Evolutionary conservation across 1,140 invertebrate genomes (phyloP), one percentile per base, ranked within the genome.

Genomic region (Lepidurus apus): DNA sequence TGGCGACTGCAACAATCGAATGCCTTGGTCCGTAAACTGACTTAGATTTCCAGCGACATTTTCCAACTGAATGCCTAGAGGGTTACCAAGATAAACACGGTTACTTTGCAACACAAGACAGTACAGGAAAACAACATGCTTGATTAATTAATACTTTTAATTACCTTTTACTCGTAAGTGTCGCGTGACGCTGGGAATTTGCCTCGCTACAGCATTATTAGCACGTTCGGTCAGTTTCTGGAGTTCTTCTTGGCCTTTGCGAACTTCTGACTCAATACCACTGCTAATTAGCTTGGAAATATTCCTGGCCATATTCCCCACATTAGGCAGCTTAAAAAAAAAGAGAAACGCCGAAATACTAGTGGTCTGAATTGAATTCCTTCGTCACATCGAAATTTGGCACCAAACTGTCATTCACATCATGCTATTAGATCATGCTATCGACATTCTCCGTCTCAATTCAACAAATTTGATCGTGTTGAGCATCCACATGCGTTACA

Each of bases 231-330:
- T 75, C 42, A 75, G 10, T 9, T 74, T 43, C 78, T 75, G 65
- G 9, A 79, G 44, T 13, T 43, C 74, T 43, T 43, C 34, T 8
- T 74, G 65, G 47, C 78, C 78, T 43, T 74, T 74, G 17, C 73
- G 65, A 43, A 79, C 78, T 74, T 79, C 78, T n/a, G 43, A 45
- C 43, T 79, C 78, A 43, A 79, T 74, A 10, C 78, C 78, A 26
- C 81, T 83, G 43, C 87, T 85, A 74, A 88, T 84, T 0, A 87
- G 77, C 17, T 81, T 79, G 1, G 84, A 85, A 75, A 88, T 85
- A 21, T 87, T 86, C 7, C 82, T 81, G 7, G 86, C 84, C 4
- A 84, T 81, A 7, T 26, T 77, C 42, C 80, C 80, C 26, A 87
- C 79, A 42, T 82, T 83, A 34, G 78, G 78, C 42, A 79, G 45